A percentile compares a stretch with the other conserved stretches of the same genome.
Evolutionary conservation across 2,113 vertebrate genomes (phyloP).

Genomic region (Dicrurus megarhynchus): DNA sequence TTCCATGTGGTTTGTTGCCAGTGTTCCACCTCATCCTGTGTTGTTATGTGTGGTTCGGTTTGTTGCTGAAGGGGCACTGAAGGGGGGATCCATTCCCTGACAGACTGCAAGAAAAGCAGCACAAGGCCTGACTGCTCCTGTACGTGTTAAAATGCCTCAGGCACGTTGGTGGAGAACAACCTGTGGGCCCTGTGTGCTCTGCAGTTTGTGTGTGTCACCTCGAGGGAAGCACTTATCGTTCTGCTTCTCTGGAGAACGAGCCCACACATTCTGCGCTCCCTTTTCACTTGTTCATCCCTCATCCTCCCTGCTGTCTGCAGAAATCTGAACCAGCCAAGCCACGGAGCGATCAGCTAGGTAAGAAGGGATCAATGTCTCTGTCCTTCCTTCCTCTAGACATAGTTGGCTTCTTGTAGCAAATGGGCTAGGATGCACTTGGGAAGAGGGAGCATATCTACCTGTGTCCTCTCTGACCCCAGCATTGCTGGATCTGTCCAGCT

Average conservation of each 20-base stretch:
- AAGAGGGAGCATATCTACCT: neutral
- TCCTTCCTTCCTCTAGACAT: neutral
- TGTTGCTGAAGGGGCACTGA: neutral
- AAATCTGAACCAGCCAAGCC: neutral
- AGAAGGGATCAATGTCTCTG: neutral
- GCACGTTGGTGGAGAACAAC: neutral
- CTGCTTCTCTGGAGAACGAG: neutral
- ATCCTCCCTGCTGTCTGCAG: neutral
- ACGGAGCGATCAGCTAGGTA: neutral
- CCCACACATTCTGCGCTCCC: neutral
- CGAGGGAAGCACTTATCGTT: neutral
- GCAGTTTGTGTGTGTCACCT: neutral
- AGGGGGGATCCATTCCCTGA: neutral
- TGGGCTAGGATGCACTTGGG: neutral
- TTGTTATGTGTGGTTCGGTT: neutral
- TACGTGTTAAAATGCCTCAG: neutral
- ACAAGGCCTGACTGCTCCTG: neutral
- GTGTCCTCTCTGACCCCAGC: neutral
- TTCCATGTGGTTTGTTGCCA: neutral
- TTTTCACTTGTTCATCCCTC: neutral
- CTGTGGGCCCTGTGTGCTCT: neutral
- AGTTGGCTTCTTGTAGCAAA: neutral
- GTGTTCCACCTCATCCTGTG: neutral
- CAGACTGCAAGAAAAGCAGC: neutral
- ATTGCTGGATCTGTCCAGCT: neutral